A percentile compares a stretch with the other conserved stretches of the same genome.
phyloP scores from a whole-genome alignment of 1,140 invertebrate genomes.

The Camponotus floridanus region DNA sequence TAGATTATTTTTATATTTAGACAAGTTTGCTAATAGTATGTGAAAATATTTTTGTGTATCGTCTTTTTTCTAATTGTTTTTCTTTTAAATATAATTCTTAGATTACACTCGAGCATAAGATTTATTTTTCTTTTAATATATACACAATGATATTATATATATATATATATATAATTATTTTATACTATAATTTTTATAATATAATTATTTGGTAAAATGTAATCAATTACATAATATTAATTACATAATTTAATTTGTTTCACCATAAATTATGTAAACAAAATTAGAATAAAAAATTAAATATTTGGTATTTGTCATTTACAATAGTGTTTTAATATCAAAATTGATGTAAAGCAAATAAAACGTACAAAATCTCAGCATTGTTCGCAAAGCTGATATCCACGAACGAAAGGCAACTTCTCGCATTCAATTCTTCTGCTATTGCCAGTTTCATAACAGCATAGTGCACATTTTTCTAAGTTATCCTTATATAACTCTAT shows the following conservation, averaged over 20 bases:
- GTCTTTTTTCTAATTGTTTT: background rate
- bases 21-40: background rate
- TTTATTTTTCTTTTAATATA: background rate
- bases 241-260: background rate
- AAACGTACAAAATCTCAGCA: background rate
- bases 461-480: conserved; percentile 19
- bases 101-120: background rate
- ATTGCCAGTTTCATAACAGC: conserved; percentile 31
- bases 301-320: background rate
- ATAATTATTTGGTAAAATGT: background rate
- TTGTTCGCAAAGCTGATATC: conserved; percentile 47
- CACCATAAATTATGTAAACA: background rate
- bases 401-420: conserved; percentile 36
- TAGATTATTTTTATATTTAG: background rate
- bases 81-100: background rate
- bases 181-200: too few species aligned
- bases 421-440: conserved; percentile 32
- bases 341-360: conserved; percentile 7
- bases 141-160: too few species aligned
- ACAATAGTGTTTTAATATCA: background rate
- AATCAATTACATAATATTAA: background rate
- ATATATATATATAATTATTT: too few species aligned
- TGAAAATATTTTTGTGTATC: background rate
- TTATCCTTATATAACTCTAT: conserved; percentile 22
- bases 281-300: conserved; percentile 22